phyloP scores from a whole-genome alignment of 2,888 invertebrate genomes.

The Pyrgus malvae region DNA sequence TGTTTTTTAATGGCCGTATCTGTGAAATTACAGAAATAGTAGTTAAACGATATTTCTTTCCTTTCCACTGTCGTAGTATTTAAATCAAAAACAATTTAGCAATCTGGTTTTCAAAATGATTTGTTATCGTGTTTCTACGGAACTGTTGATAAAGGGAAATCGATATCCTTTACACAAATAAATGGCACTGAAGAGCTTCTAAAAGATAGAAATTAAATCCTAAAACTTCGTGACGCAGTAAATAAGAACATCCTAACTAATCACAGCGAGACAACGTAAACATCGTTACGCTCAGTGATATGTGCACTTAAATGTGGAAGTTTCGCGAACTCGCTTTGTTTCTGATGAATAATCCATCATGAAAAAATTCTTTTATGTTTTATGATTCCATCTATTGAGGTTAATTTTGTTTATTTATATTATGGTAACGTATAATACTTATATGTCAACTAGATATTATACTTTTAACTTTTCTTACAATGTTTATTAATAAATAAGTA shows the following conservation, averaged over 20 bases:
- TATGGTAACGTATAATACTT: no score
- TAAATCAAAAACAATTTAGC: background rate
- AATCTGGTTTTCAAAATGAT: no score
- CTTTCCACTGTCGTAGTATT: no score
- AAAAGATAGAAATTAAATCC: constrained; percentile 8
- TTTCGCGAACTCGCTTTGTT: constrained; percentile 22
- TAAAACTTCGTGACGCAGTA: constrained; percentile 11
- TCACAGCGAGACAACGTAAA: constrained; percentile 21
- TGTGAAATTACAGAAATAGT: no score
- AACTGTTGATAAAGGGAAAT: background rate
- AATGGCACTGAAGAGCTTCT: background rate
- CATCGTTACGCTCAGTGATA: constrained; percentile 19
- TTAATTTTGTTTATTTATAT: no score
- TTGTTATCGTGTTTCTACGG: background rate
- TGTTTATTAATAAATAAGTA: no score
- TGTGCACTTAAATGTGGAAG: constrained; percentile 15
- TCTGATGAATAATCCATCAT: constrained; percentile 22
- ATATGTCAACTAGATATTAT: no score
- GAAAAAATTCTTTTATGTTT: no score
- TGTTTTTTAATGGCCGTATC: no score
- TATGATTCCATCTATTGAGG: no score
- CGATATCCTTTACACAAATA: background rate
- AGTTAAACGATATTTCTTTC: no score
- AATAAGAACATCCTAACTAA: constrained; percentile 24
- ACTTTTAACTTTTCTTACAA: no score